Evolutionary conservation across 2,888 invertebrate species (phyloP).

Genomic region (Thecocarcelia acutangulata): DNA sequence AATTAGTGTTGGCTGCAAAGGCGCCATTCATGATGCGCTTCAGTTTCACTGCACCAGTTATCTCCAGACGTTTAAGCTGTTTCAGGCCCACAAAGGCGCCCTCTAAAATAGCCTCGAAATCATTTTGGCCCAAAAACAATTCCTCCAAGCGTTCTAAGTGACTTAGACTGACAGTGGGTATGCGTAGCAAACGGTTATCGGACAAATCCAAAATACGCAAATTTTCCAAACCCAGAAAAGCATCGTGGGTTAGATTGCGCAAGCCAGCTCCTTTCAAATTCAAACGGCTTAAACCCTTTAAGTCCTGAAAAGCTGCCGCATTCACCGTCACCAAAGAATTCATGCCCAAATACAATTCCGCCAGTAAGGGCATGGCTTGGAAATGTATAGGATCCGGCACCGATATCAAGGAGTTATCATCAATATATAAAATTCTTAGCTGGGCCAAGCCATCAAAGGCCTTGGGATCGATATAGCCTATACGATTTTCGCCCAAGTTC

Average conservation of each 20-base stretch:
- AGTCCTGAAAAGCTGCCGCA: constrained; percentile 89
- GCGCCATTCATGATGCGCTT: constrained; percentile 89
- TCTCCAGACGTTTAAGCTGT: constrained; percentile 89
- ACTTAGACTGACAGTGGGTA: constrained; percentile 89
- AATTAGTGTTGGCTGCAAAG: constrained; percentile 90
- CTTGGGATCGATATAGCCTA: constrained; percentile 89
- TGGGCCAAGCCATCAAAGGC: constrained; percentile 90
- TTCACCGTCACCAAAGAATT: constrained; percentile 89
- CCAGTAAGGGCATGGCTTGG: constrained; percentile 88
- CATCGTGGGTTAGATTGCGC: constrained; percentile 88
- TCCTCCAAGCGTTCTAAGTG: constrained; percentile 89
- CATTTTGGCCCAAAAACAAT: constrained; percentile 91
- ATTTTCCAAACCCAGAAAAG: constrained; percentile 89
- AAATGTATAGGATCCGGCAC: constrained; percentile 89
- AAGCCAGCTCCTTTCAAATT: constrained; percentile 91
- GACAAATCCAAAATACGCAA: constrained; percentile 89
- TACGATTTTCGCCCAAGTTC: constrained; percentile 92
- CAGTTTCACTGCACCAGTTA: constrained; percentile 89
- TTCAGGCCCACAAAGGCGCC: constrained; percentile 90
- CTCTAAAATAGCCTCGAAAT: constrained; percentile 86
- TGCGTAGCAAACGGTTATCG: constrained; percentile 88
- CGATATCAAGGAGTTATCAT: constrained; percentile 90
- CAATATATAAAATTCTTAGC: constrained; percentile 89
- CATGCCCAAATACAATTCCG: constrained; percentile 92
- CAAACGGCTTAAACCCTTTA: constrained; percentile 88